Percentiles rank a stretch among this genome's conserved stretches.
Evolutionary conservation across 37 sponge, comb jelly and placozoan genomes (phyloP).

Genomic region (Ianthella basta): DNA sequence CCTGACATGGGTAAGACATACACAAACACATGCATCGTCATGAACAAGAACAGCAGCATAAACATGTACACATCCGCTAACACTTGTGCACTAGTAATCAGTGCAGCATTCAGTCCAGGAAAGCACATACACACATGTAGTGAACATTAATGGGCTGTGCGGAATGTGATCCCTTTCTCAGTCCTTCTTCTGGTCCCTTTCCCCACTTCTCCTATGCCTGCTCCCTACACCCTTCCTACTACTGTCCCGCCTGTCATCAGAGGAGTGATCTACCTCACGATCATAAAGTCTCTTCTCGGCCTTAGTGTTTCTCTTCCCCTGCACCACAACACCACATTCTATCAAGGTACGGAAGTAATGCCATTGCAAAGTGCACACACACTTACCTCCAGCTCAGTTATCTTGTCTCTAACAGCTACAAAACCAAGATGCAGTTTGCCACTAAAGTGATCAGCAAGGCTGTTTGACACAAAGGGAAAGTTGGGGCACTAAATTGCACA

Average conservation of each 20-base stretch:
- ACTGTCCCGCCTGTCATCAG: constrained; percentile 33
- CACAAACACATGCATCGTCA: no score
- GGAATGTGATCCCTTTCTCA: background rate
- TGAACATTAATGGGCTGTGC: no score
- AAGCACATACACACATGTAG: no score
- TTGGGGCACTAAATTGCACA: background rate
- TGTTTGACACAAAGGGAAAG: background rate
- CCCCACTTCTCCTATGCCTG: constrained; percentile 35
- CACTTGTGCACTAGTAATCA: no score
- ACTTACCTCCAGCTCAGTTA: constrained; percentile 84
- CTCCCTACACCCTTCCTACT: constrained; percentile 16
- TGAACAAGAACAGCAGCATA: no score
- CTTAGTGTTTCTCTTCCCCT: constrained; percentile 29
- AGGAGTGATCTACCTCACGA: constrained; percentile 52
- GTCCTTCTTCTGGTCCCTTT: constrained; percentile 5
- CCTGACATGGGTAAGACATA: no score
- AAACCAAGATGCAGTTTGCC: constrained; percentile 98
- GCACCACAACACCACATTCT: background rate
- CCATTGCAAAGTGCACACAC: background rate
- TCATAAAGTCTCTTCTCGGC: constrained; percentile 39
- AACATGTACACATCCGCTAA: no score
- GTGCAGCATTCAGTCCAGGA: no score
- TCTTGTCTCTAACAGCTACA: constrained; percentile 92
- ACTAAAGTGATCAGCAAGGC: constrained; percentile 98
- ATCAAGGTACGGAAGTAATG: background rate